phyloP scores from a whole-genome alignment of 2,113 vertebrate genomes.

The Protobothrops flavoviridis region DNA sequence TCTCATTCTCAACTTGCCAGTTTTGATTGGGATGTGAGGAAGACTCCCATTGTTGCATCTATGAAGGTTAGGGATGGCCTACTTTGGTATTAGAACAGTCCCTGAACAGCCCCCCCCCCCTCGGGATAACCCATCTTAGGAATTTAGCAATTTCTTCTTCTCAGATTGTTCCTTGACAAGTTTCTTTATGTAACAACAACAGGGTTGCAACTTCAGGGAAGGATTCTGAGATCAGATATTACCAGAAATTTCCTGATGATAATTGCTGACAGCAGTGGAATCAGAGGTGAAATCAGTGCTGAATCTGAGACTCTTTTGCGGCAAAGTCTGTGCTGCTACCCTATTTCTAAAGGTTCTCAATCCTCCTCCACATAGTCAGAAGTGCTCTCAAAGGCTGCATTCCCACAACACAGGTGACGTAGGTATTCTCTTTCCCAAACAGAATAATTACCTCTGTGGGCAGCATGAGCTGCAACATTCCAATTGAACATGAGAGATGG shows the following conservation, averaged over 20 bases:
- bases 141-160: not conserved
- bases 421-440: not conserved
- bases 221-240: not conserved
- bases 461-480: not conserved
- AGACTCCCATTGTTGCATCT: not conserved
- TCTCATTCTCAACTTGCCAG: not conserved
- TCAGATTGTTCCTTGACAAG: not conserved
- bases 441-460: not conserved
- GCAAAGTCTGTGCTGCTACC: no score
- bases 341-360: not conserved
- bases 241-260: not conserved
- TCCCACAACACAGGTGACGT: not conserved
- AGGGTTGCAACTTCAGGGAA: not conserved
- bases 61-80: not conserved
- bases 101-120: not conserved
- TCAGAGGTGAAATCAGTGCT: not conserved
- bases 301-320: not conserved
- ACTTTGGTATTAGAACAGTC: not conserved
- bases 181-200: not conserved
- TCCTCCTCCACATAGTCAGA: not conserved
- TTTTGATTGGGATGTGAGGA: not conserved
- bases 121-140: not conserved
- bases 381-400: not conserved
- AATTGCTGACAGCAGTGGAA: not conserved
- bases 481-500: not conserved